Conservation (phyloP, 2,113 vertebrate genomes). For the Bufo bufo region DNA sequence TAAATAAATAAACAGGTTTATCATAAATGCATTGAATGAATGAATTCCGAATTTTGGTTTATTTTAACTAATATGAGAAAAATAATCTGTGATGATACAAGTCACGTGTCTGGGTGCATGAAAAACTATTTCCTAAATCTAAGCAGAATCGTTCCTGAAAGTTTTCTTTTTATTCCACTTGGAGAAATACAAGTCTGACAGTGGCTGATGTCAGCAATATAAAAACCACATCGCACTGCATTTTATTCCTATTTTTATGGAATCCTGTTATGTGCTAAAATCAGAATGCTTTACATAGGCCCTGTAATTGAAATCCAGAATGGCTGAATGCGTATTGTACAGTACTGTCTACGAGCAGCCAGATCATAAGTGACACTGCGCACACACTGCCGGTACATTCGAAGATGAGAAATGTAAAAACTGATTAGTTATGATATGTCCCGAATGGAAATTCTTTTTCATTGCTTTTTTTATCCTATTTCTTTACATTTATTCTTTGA, state of each 20-base stretch:
- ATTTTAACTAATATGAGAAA: no score
- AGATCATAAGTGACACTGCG: slow-evolving; percentile 21
- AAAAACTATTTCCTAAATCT: no score
- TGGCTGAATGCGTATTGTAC: slow-evolving; percentile 12
- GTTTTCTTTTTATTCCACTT: background rate
- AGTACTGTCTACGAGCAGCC: background rate
- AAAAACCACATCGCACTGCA: background rate
- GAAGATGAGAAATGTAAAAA: background rate
- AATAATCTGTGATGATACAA: no score
- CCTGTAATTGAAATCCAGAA: slow-evolving; percentile 21
- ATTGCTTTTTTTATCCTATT: no score
- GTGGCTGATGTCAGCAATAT: background rate
- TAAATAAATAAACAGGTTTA: no score
- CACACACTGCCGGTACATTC: background rate
- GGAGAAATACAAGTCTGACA: background rate
- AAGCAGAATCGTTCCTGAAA: background rate
- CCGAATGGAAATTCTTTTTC: no score
- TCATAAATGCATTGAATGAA: no score
- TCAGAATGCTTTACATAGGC: background rate
- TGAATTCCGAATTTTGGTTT: no score
- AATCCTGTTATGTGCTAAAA: background rate
- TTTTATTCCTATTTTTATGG: background rate
- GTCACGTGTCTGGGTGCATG: no score
- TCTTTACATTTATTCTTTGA: background rate
- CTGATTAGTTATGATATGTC: background rate